Evolutionary conservation across 1,140 invertebrate species (phyloP).

Genomic region (Diprion similis): DNA sequence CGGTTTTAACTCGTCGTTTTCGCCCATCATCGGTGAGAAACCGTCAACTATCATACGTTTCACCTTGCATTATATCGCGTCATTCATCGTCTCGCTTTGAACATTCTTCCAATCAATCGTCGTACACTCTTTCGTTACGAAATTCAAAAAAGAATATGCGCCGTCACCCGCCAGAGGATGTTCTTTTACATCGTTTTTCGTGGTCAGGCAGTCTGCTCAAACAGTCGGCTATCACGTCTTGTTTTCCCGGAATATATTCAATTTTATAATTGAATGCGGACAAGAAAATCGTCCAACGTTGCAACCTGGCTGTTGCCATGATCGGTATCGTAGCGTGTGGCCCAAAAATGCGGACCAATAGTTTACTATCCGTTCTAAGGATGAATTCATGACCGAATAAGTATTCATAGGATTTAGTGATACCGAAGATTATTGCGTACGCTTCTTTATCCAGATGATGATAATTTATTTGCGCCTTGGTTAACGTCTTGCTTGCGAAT

Average conservation of each 20-base stretch:
- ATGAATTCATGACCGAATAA: constrained; percentile 23
- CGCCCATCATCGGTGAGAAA: neutral
- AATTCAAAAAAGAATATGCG: too few species aligned
- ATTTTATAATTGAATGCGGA: constrained; percentile 48
- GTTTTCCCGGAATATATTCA: constrained; percentile 37
- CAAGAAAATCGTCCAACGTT: constrained; percentile 50
- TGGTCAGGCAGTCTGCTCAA: constrained; percentile 16
- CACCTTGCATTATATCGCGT: too few species aligned
- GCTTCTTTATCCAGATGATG: constrained; percentile 42
- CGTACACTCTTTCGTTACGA: too few species aligned
- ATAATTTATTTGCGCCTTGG: constrained; percentile 58
- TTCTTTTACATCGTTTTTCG: too few species aligned
- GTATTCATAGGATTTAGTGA: constrained; percentile 24
- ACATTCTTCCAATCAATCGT: too few species aligned
- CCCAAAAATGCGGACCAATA: constrained; percentile 19
- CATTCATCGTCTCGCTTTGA: too few species aligned
- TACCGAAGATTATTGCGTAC: constrained; percentile 45
- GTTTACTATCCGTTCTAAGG: constrained; percentile 23
- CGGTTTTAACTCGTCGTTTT: neutral
- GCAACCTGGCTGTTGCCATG: constrained; percentile 42
- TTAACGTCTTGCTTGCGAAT: constrained; percentile 49
- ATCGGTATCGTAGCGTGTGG: constrained; percentile 37
- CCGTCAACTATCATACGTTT: too few species aligned
- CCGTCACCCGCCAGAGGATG: too few species aligned
- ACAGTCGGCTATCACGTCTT: constrained; percentile 28